Evolutionary conservation across 2,888 invertebrate genomes (phyloP).

Genomic region (Camptogramma bilineatum): DNA sequence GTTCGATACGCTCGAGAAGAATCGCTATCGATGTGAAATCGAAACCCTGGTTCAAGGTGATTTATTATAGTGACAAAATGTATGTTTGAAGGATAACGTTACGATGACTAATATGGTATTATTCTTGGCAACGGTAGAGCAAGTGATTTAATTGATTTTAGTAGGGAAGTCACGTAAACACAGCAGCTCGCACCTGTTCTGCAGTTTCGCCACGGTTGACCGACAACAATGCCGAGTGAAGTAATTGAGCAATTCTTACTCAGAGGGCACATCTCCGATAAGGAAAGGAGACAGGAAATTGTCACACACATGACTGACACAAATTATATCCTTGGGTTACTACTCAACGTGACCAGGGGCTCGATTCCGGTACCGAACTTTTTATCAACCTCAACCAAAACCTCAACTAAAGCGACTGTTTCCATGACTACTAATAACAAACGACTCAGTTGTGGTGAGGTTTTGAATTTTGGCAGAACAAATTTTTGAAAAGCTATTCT

Average conservation of each 20-base stretch:
- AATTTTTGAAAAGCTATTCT: no score
- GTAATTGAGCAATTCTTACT: conserved; percentile 76
- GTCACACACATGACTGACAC: conserved; percentile 50
- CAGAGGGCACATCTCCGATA: conserved; percentile 73
- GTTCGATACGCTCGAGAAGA: conserved; percentile 76
- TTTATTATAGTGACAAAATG: conserved; percentile 65
- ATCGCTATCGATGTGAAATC: conserved; percentile 73
- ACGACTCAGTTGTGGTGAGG: no score
- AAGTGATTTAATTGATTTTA: conserved; percentile 51
- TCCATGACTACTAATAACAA: no score
- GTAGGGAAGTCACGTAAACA: conserved; percentile 69
- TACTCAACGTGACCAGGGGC: neutral
- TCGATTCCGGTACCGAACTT: no score
- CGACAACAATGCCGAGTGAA: conserved; percentile 73
- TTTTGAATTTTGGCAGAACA: no score
- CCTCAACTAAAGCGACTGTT: no score
- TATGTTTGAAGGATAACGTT: conserved; percentile 47
- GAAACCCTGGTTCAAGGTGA: conserved; percentile 77
- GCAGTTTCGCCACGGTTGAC: conserved; percentile 71
- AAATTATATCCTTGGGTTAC: conserved; percentile 27
- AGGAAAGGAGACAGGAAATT: conserved; percentile 72
- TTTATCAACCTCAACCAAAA: no score
- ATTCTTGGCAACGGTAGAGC: conserved; percentile 37
- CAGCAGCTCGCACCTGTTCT: conserved; percentile 72
- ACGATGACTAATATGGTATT: conserved; percentile 42